Evolutionary conservation across 1,140 invertebrate genomes (phyloP).

Genomic region (Popillia japonica): DNA sequence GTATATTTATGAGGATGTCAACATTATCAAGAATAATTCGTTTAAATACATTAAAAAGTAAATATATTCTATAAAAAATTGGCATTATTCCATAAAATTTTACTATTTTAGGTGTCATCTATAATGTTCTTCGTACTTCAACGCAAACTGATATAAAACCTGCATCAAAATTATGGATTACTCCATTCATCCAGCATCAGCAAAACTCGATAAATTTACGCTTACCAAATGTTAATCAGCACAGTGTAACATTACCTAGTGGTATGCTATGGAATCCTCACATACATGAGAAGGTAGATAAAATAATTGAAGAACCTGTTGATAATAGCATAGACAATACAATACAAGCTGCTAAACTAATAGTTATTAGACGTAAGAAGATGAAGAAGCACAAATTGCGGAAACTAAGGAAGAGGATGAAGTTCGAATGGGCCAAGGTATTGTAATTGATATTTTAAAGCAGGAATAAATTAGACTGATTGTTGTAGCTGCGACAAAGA

Average conservation of each 20-base stretch:
- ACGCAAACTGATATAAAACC: slow-evolving; percentile 2
- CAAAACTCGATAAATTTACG: background rate
- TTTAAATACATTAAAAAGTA: slow-evolving; percentile 21
- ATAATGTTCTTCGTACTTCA: slow-evolving; percentile 23
- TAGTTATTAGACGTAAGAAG: slow-evolving; percentile 81
- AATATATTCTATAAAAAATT: background rate
- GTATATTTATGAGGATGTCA: background rate
- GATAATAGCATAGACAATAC: slow-evolving; percentile 60
- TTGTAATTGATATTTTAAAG: slow-evolving; percentile 40
- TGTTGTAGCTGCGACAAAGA: slow-evolving; percentile 66
- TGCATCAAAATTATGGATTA: background rate
- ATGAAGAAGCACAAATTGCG: slow-evolving; percentile 87
- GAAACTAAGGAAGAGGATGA: slow-evolving; percentile 82
- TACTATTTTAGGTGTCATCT: background rate
- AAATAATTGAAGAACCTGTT: slow-evolving; percentile 16
- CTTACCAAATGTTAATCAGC: background rate
- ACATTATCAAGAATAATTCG: slow-evolving; percentile 20
- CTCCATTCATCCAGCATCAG: slow-evolving; percentile 8
- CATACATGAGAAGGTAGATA: background rate
- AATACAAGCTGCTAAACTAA: slow-evolving; percentile 71
- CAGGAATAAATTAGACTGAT: slow-evolving; percentile 36
- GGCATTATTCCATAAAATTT: background rate
- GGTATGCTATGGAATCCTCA: slow-evolving; percentile 23
- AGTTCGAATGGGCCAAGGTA: slow-evolving; percentile 75
- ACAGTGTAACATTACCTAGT: slow-evolving; percentile 18